Conservation (phyloP, 2,888 invertebrate species). For the Gerosis bhagava region DNA sequence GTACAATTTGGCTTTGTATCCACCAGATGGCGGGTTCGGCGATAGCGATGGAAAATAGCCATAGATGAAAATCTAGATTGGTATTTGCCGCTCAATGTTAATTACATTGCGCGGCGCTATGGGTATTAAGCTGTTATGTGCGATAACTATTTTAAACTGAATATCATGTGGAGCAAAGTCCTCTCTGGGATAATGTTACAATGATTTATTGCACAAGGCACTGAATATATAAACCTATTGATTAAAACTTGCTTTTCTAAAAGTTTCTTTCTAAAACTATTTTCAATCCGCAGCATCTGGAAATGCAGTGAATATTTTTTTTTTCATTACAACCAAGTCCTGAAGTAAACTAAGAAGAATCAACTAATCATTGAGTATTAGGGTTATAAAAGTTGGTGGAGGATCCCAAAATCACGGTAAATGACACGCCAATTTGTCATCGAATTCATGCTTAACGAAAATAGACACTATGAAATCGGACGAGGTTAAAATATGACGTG, state of each 20-base stretch:
- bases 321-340: no score
- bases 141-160: slow-evolving; percentile 16
- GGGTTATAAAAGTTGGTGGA: slow-evolving; percentile 16
- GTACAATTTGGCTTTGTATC: slow-evolving; percentile 24
- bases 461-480: slow-evolving; percentile 54
- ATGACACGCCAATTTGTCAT: slow-evolving; percentile 42
- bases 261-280: no score
- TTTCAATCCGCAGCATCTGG: no score
- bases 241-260: no score
- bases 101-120: slow-evolving; percentile 19
- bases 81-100: slow-evolving; percentile 16
- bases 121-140: slow-evolving; percentile 20
- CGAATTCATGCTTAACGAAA: slow-evolving; percentile 45
- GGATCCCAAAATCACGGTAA: slow-evolving; percentile 14
- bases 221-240: no score
- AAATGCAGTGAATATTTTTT: no score
- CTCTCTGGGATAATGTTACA: slow-evolving; percentile 3
- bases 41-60: slow-evolving; percentile 22
- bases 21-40: slow-evolving; percentile 17
- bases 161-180: no score
- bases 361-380: slow-evolving; percentile 11
- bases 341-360: no score
- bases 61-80: slow-evolving; percentile 26
- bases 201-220: no score
- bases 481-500: slow-evolving; percentile 45